These are phyloP conservation scores for Euphydryas editha DNA, from an alignment of 2,888 invertebrate species.

Conservation along the genomic window DNA sequence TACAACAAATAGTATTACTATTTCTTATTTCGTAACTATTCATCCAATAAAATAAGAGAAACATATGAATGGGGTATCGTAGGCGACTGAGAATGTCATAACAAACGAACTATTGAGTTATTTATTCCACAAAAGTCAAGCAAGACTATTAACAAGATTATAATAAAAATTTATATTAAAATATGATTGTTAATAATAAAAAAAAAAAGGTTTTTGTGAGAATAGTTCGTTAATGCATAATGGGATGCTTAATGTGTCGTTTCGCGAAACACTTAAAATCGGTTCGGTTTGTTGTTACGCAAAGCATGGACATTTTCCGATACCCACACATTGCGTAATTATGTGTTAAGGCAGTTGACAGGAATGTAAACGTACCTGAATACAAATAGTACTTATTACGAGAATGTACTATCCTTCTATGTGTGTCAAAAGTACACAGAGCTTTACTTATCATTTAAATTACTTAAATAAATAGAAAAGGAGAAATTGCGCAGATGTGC, in stretches of 20 bases:
- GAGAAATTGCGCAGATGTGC: background rate
- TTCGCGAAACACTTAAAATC: constrained; percentile 16
- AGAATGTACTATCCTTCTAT: constrained; percentile 9
- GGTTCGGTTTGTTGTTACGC: constrained; percentile 41
- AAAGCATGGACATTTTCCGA: constrained; percentile 50
- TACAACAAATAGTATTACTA: too few relatives aligned
- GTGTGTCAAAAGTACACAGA: constrained; percentile 11
- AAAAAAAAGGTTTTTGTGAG: too few relatives aligned
- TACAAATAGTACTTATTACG: constrained; percentile 8
- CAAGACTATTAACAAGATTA: too few relatives aligned
- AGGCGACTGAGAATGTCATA: too few relatives aligned
- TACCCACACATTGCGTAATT: constrained; percentile 32
- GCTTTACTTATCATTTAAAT: background rate
- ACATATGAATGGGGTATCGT: too few relatives aligned
- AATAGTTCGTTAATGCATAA: background rate
- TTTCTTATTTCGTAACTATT: too few relatives aligned
- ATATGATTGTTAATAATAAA: too few relatives aligned
- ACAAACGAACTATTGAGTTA: too few relatives aligned
- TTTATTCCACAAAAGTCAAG: too few relatives aligned
- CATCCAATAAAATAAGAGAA: too few relatives aligned
- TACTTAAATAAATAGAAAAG: constrained; percentile 1
- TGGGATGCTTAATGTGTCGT: constrained; percentile 1
- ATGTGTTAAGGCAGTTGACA: constrained; percentile 11
- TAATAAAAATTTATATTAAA: too few relatives aligned
- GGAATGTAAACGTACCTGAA: constrained; percentile 7